Percentiles rank a stretch among this genome's conserved stretches.
Evolutionary conservation across 2,888 invertebrate genomes (phyloP).

Genomic region (Alsophila aescularia): DNA sequence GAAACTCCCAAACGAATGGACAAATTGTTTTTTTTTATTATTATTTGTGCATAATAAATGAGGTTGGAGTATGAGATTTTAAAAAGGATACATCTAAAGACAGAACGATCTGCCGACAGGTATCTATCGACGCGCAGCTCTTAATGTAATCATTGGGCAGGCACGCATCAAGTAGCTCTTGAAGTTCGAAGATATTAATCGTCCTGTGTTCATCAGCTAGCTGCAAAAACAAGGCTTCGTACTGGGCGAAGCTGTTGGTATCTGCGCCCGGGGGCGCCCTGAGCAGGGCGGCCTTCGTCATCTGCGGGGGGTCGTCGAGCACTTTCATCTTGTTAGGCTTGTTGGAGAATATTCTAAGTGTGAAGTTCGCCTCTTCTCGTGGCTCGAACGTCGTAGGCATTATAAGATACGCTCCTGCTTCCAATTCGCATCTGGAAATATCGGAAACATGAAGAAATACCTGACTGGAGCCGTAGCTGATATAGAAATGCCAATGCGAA

Average conservation of each 20-base stretch:
- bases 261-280: conserved; percentile 89
- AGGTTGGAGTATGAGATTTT: too few species aligned
- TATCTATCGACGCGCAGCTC: conserved; percentile 96
- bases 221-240: conserved; percentile 95
- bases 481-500: too few species aligned
- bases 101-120: conserved; percentile 94
- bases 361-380: conserved; percentile 94
- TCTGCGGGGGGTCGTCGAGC: conserved; percentile 87
- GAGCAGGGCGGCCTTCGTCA: conserved; percentile 90
- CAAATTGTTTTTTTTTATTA: too few species aligned
- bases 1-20: too few species aligned
- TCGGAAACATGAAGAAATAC: background rate
- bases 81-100: conserved; percentile 93
- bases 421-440: conserved; percentile 88
- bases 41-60: too few species aligned
- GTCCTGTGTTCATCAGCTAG: conserved; percentile 95
- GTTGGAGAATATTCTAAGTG: conserved; percentile 91
- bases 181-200: conserved; percentile 95
- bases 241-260: conserved; percentile 91
- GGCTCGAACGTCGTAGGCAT: conserved; percentile 97
- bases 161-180: conserved; percentile 95
- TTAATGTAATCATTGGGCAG: conserved; percentile 97
- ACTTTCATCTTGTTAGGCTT: conserved; percentile 91
- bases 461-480: too few species aligned
- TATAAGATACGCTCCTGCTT: conserved; percentile 92